phyloP scores from a whole-genome alignment of 2,113 vertebrate species.

The Heteronetta atricapilla region DNA sequence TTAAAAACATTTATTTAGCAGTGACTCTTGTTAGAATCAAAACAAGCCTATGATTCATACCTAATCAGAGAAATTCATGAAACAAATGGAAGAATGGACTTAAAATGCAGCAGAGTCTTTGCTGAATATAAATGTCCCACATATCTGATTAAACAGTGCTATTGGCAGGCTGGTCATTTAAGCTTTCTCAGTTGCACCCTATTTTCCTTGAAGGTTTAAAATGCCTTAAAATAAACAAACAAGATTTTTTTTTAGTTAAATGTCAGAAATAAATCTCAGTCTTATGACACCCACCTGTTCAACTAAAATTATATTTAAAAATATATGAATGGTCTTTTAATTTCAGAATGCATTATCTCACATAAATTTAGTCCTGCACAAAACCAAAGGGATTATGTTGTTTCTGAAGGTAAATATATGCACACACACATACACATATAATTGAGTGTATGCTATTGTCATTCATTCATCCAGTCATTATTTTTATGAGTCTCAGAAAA shows the following conservation, averaged over 20 bases:
- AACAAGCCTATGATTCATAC: background rate
- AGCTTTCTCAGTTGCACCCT: background rate
- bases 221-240: background rate
- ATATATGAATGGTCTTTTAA: background rate
- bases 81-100: background rate
- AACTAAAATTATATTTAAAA: background rate
- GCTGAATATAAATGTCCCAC: background rate
- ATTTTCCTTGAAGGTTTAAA: background rate
- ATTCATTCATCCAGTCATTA: background rate
- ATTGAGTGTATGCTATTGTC: background rate
- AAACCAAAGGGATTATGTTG: rapidly evolving
- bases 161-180: background rate
- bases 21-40: background rate
- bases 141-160: background rate
- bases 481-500: background rate
- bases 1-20: background rate
- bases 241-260: background rate
- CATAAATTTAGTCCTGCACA: background rate
- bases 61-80: background rate
- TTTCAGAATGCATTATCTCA: background rate
- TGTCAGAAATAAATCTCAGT: background rate
- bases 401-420: background rate
- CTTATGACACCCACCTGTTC: background rate
- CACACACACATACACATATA: rapidly evolving
- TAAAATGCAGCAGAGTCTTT: background rate